Percentiles rank a stretch among this genome's conserved stretches.
Evolutionary conservation across 2,888 invertebrate species (phyloP).

Genomic region (Polymixis lichenea): DNA sequence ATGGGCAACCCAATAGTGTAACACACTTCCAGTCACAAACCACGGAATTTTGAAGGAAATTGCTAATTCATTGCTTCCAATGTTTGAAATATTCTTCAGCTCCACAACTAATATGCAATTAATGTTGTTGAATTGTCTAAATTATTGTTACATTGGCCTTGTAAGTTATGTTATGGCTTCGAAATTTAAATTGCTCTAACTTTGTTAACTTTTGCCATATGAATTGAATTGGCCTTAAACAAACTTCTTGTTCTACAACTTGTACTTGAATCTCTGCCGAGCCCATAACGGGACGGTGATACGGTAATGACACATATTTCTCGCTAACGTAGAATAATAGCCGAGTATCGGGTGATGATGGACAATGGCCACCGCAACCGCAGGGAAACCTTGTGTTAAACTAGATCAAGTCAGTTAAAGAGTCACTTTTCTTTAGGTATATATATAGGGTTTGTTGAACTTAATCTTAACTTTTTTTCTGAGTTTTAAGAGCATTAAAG

Average conservation of each 20-base stretch:
- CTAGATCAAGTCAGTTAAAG: slow-evolving; percentile 22
- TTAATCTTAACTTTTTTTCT: neutral
- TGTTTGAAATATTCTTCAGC: neutral
- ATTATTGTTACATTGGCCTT: neutral
- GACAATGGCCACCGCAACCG: slow-evolving; percentile 53
- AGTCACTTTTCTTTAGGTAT: neutral
- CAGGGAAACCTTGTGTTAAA: slow-evolving; percentile 51
- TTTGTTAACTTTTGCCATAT: neutral
- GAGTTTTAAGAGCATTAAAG: too few species aligned
- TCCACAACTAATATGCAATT: neutral
- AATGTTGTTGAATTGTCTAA: neutral
- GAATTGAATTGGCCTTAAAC: neutral
- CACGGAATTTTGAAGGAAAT: neutral
- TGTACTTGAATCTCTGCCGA: neutral
- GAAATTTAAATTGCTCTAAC: neutral
- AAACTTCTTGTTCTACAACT: neutral
- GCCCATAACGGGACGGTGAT: slow-evolving; percentile 13
- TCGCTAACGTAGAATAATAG: slow-evolving; percentile 37
- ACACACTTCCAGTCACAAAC: neutral
- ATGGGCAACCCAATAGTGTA: neutral
- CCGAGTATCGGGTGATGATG: slow-evolving; percentile 45
- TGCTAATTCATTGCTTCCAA: neutral
- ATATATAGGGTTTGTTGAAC: slow-evolving; percentile 30
- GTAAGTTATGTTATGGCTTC: neutral
- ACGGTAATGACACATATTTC: slow-evolving; percentile 45